Percentiles rank a stretch among this genome's conserved stretches.
These are phyloP conservation scores for Oryzias javanicus DNA, from an alignment of 2,113 vertebrate genomes.

Conservation along the genomic window DNA sequence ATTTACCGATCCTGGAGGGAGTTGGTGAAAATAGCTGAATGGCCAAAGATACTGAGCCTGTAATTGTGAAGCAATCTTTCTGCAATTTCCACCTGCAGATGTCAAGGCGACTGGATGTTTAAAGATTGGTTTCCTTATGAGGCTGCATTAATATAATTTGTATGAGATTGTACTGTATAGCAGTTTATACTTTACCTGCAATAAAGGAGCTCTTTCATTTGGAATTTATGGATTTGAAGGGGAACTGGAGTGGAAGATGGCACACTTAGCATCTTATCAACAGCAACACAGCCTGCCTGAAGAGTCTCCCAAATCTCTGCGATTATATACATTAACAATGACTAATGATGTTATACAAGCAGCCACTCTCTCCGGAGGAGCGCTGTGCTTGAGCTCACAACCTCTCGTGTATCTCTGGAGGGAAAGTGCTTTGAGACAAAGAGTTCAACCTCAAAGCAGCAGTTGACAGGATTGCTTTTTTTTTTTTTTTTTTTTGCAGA, in stretches of 20 bases:
- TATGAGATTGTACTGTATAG: neutral
- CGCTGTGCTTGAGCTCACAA: conserved; percentile 34
- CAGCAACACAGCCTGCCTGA: conserved; percentile 39
- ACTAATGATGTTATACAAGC: conserved; percentile 56
- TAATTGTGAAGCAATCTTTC: neutral
- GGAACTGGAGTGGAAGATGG: conserved; percentile 4
- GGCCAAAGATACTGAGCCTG: conserved; percentile 20
- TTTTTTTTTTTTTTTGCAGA: conserved; percentile 53
- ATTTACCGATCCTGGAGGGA: conserved; percentile 29
- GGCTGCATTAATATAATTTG: conserved; percentile 2
- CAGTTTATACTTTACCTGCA: neutral
- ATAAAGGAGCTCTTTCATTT: neutral
- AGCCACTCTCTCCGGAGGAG: conserved; percentile 20
- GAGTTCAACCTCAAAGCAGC: conserved; percentile 40
- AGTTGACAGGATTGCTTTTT: conserved; percentile 71
- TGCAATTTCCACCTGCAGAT: conserved; percentile 23
- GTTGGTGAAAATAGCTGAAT: conserved; percentile 37
- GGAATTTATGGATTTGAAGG: conserved; percentile 6
- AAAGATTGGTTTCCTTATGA: neutral
- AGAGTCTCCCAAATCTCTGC: conserved; percentile 37
- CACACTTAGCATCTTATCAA: conserved; percentile 39
- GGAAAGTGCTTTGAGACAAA: conserved; percentile 40
- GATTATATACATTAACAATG: conserved; percentile 53
- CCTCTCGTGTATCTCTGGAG: conserved; percentile 49
- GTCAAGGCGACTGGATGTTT: conserved; percentile 18